Base-by-base conservation (phyloP, 2,797 vertebrate species). In the Perdix hodgsoniae region DNA sequence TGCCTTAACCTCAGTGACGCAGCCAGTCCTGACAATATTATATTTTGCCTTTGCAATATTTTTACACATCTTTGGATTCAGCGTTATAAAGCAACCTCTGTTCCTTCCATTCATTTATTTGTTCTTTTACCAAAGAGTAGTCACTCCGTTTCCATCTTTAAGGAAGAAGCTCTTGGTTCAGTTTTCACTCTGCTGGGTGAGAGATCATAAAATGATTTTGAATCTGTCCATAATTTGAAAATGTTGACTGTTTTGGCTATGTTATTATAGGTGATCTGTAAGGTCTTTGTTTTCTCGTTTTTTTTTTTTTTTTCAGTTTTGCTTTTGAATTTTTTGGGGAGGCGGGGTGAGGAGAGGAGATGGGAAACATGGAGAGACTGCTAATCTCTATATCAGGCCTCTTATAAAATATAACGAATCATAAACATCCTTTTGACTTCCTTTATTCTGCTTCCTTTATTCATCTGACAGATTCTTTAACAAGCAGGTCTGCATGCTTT, bases 161-260 rank as follows among this genome's bases (percentile, higher is more conserved):
- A 7, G 5, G 14, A 72, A 2, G 3, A n/a, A 9, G 4, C 7
- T 86, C 5, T 73, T 71, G 13, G 14, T 64, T 85, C 24, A 56
- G 6, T 44, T 64, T 81, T 86, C 40, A 40, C 3, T 22, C 4
- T 27, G 50, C 5, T 4, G 64, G 3, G 5, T 45, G 21, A 75
- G 22, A 49, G 86, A 24, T 35, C 56, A 2, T 73, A 47, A 42
- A 72, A 66, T 2, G 73, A 21, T 29, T 82, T 73, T 52, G n/a
- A 24, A 44, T 66, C 24, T 4, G 17, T 29, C 2, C 31, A 61
- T 61, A 4, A 1, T 19, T 39, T 54, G 66, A 72, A 86, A 90
- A 49, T 1, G 1, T 23, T 63, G 24, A n/a, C 3, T 2, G 0
- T 40, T 83, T 15, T 29, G 23, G 3, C 11, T 45, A 12, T 11